phyloP scores from a whole-genome alignment of 2,113 vertebrate genomes.

The Anas platyrhynchos region DNA sequence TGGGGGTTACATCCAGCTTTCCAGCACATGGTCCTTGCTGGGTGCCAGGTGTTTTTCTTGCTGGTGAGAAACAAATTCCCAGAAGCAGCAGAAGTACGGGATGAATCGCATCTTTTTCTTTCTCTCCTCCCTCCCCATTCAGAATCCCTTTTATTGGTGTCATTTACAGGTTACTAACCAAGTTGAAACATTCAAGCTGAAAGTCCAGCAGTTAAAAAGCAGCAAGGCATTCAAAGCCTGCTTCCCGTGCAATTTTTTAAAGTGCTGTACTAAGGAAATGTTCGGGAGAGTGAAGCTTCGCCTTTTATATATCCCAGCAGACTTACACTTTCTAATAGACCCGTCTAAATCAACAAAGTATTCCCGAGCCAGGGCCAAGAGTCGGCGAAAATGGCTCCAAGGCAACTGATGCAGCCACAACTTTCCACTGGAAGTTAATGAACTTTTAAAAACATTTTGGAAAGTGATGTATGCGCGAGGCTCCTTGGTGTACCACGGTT shows the following conservation, averaged over 20 bases:
- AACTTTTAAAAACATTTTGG: conserved; percentile 70
- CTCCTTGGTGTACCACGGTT: conserved; percentile 22
- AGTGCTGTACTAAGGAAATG: conserved; percentile 65
- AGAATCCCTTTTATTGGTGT: conserved; percentile 50
- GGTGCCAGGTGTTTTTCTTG: conserved; percentile 8
- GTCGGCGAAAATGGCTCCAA: conserved; percentile 23
- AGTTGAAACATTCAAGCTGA: conserved; percentile 66
- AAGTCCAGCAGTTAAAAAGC: conserved; percentile 63
- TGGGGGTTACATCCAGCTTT: not conserved
- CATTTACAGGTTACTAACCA: conserved; percentile 74
- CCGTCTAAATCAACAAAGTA: conserved; percentile 69
- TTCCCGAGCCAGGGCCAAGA: conserved; percentile 55
- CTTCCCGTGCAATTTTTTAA: conserved; percentile 52
- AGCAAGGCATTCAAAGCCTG: conserved; percentile 42
- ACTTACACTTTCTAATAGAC: conserved; percentile 61
- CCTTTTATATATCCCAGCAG: conserved; percentile 67
- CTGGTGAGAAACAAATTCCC: not conserved
- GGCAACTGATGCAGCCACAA: conserved; percentile 48
- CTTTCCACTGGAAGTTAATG: conserved; percentile 70
- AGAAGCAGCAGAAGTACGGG: conserved; percentile 2
- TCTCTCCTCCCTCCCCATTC: conserved; percentile 4
- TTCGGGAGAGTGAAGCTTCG: conserved; percentile 46
- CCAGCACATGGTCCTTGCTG: not conserved
- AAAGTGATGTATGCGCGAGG: conserved; percentile 12
- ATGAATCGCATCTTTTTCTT: not conserved